phyloP scores from a whole-genome alignment of 2,113 vertebrate genomes.

The Leiothrix lutea region DNA sequence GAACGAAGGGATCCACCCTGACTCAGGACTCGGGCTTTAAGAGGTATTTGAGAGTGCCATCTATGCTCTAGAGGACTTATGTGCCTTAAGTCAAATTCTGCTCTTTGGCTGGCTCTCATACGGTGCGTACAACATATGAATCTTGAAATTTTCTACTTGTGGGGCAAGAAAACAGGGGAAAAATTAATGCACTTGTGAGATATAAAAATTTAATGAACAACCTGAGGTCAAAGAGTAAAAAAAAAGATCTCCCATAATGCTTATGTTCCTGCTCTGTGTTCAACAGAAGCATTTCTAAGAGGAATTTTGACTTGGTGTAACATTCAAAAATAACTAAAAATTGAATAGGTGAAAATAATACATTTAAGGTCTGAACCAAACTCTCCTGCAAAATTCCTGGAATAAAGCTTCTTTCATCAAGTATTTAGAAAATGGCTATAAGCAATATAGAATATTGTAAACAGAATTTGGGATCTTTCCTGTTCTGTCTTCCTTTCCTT shows the following conservation, averaged over 20 bases:
- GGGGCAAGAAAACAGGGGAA: rapidly evolving
- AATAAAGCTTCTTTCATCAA: neutral
- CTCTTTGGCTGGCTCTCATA: neutral
- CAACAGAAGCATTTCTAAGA: neutral
- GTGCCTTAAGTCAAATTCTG: neutral
- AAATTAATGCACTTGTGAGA: neutral
- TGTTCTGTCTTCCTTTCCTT: neutral
- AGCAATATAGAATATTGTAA: neutral
- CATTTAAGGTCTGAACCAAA: neutral
- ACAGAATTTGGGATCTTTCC: neutral
- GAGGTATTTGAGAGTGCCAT: neutral
- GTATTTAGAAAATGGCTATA: neutral
- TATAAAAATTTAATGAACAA: neutral
- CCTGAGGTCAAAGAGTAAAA: neutral
- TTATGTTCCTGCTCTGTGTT: neutral
- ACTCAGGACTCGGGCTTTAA: neutral
- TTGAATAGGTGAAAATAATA: neutral
- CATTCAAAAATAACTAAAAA: neutral
- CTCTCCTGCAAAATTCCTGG: neutral
- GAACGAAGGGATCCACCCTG: neutral
- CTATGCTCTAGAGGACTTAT: neutral
- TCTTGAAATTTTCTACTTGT: neutral
- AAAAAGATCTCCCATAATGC: neutral
- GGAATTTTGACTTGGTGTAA: neutral
- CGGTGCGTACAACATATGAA: neutral